phyloP scores from a whole-genome alignment of 2,888 invertebrate species.

The Melieria omissa region DNA sequence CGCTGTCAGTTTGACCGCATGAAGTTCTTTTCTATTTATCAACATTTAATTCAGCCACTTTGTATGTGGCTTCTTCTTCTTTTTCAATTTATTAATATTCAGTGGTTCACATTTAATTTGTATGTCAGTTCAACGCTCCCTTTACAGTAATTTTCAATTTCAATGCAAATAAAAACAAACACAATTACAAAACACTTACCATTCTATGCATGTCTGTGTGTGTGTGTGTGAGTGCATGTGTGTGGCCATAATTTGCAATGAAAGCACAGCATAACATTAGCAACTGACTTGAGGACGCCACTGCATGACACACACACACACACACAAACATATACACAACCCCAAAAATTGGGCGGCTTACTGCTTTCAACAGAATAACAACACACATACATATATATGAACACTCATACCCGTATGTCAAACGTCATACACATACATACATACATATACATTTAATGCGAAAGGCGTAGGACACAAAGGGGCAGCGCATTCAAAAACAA shows the following conservation, averaged over 20 bases:
- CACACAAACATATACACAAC: too few species aligned
- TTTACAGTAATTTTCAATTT: conserved; percentile 25
- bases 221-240: neutral
- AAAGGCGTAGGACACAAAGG: too few species aligned
- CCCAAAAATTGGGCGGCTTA: neutral
- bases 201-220: neutral
- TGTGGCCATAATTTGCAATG: neutral
- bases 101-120: neutral
- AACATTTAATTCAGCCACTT: neutral
- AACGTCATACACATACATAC: too few species aligned
- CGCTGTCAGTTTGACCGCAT: too few species aligned
- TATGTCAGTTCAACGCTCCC: neutral
- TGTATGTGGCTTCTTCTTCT: neutral
- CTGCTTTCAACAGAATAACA: neutral
- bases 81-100: neutral
- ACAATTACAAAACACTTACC: conserved; percentile 9
- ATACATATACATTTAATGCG: too few species aligned
- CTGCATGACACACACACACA: too few species aligned
- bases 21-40: too few species aligned
- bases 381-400: too few species aligned
- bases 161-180: conserved; percentile 32
- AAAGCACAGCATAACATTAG: neutral
- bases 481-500: too few species aligned
- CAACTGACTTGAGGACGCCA: too few species aligned
- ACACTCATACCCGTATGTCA: too few species aligned